These are phyloP conservation scores for Malurus elegans DNA, from an alignment of 2,113 vertebrate species.

Conservation along the genomic window DNA sequence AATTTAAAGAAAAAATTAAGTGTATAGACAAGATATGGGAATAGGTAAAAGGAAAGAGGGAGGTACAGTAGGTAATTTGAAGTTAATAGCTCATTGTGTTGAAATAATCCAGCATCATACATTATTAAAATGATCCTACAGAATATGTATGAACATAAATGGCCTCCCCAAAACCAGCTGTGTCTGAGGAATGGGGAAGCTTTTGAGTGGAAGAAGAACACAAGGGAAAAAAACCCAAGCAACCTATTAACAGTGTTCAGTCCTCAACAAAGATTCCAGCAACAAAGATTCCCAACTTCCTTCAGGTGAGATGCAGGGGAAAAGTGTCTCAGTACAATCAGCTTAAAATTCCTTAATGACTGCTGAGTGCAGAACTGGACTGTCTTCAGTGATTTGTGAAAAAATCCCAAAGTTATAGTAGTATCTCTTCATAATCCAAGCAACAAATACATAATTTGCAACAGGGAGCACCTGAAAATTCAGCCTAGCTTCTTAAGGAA, in stretches of 20 bases:
- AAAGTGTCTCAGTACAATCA: not conserved
- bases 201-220: not conserved
- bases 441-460: not conserved
- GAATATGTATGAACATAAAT: not conserved
- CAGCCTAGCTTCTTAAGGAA: not conserved
- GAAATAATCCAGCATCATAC: not conserved
- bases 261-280: not conserved
- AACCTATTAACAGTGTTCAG: not conserved
- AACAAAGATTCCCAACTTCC: not conserved
- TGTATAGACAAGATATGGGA: not conserved
- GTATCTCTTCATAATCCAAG: not conserved
- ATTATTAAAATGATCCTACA: not conserved
- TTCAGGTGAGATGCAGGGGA: not conserved
- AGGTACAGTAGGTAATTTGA: not conserved
- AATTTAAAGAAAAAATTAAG: not conserved
- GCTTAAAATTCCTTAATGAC: not conserved
- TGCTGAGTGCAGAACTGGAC: not conserved
- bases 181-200: not conserved
- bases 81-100: not conserved
- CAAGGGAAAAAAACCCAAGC: too few species aligned
- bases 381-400: not conserved
- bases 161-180: not conserved
- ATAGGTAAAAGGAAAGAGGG: not conserved
- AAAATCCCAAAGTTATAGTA: accelerated
- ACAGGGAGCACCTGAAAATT: not conserved